Percentiles rank a stretch among this genome's conserved stretches.
These are phyloP conservation scores for Ectemnius cavifrons DNA, from an alignment of 2,888 invertebrate species.

Conservation along the genomic window DNA sequence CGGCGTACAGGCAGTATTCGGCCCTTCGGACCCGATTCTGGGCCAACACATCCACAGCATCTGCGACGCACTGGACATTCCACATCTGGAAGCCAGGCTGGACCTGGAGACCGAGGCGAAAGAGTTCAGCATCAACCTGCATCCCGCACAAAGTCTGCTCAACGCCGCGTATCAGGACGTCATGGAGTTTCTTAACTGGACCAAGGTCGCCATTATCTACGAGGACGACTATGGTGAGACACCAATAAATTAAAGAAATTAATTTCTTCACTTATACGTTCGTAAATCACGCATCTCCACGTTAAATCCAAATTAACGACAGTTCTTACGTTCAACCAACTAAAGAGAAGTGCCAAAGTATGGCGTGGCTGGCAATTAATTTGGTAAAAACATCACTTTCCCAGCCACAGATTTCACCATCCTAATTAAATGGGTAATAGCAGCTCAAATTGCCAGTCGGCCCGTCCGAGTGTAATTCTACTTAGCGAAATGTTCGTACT, in stretches of 20 bases:
- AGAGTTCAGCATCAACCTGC: conserved; percentile 87
- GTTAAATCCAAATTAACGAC: no score
- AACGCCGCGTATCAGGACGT: conserved; percentile 88
- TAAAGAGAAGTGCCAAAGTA: no score
- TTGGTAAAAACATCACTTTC: conserved; percentile 11
- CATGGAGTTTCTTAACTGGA: conserved; percentile 89
- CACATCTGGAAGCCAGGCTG: conserved; percentile 86
- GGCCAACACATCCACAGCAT: conserved; percentile 89
- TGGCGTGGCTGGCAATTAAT: conserved; percentile 6
- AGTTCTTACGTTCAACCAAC: no score
- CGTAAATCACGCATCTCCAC: no score
- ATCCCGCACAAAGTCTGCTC: conserved; percentile 86
- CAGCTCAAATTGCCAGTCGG: conserved; percentile 33
- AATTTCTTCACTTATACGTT: no score
- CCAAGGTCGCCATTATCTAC: conserved; percentile 88
- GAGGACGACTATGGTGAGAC: conserved; percentile 86
- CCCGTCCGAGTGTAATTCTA: no score
- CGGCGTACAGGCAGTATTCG: conserved; percentile 88
- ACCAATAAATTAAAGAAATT: no score
- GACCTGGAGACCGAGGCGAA: conserved; percentile 81
- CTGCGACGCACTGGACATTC: conserved; percentile 89
- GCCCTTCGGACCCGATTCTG: conserved; percentile 86
- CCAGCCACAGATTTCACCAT: conserved; percentile 12
- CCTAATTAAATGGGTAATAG: conserved; percentile 52
- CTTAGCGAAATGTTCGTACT: no score